These are phyloP conservation scores for Echinometra lucunter DNA, from an alignment of 53 echinoderm and acorn worm species.

Conservation along the genomic window DNA sequence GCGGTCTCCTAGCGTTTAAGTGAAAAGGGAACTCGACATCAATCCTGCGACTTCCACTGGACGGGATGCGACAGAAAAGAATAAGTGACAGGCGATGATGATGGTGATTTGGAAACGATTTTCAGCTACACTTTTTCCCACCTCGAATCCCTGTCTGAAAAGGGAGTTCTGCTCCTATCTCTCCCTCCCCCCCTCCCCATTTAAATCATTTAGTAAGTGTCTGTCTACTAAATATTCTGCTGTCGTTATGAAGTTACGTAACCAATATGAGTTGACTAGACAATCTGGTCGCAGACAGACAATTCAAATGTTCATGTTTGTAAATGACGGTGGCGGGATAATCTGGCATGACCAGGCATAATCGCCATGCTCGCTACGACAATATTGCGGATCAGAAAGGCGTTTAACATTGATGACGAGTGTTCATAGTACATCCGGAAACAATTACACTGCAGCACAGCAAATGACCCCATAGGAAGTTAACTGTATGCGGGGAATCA, in stretches of 20 bases:
- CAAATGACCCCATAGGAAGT: neutral
- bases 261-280: neutral
- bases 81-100: no score
- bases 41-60: no score
- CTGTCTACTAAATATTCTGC: neutral
- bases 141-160: no score
- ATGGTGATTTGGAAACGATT: no score
- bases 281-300: neutral
- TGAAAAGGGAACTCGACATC: no score
- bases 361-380: neutral
- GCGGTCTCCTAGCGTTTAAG: no score
- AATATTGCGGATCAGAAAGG: neutral
- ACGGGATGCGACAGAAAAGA: no score
- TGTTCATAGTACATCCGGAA: neutral
- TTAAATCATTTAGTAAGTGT: neutral
- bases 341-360: neutral
- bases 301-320: neutral
- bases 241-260: neutral
- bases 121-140: no score
- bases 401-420: neutral
- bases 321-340: neutral
- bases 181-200: neutral
- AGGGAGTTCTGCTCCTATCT: no score
- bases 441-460: neutral
- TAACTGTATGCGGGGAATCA: neutral